These are phyloP conservation scores for Nothocercus julius DNA, from an alignment of 2,113 vertebrate species.

Conservation along the genomic window DNA sequence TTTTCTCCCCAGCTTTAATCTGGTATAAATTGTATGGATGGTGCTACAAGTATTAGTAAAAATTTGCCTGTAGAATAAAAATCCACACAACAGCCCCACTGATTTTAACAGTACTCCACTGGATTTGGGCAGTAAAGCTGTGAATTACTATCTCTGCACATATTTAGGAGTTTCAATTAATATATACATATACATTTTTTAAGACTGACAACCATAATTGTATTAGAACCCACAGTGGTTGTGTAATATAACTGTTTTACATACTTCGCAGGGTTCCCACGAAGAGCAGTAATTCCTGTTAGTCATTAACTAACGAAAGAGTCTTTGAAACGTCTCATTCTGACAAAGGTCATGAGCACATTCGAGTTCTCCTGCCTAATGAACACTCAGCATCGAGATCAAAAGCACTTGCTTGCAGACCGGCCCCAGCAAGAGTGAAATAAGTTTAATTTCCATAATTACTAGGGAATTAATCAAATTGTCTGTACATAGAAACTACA, in stretches of 20 bases:
- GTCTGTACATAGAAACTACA: background rate
- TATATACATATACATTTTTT: too few species aligned
- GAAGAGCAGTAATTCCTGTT: constrained; percentile 27
- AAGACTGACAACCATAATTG: background rate
- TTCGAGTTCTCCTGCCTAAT: background rate
- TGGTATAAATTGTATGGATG: constrained; percentile 1
- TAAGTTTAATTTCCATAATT: constrained; percentile 25
- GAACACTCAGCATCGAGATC: background rate
- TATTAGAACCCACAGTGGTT: background rate
- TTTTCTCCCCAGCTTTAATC: background rate
- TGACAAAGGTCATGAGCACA: constrained; percentile 36
- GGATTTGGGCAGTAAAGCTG: background rate
- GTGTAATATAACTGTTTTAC: background rate
- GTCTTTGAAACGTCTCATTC: constrained; percentile 7
- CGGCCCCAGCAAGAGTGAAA: constrained; percentile 6
- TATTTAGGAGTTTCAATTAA: background rate
- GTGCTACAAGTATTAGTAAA: background rate
- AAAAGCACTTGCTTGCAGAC: constrained; percentile 22
- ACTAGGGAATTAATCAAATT: constrained; percentile 28
- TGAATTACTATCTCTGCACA: background rate
- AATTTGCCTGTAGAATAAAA: background rate
- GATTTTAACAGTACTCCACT: background rate
- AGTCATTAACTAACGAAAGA: constrained; percentile 40
- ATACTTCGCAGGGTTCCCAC: background rate
- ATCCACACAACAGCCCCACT: background rate